These are phyloP conservation scores for Limulus polyphemus DNA, from an alignment of 2,888 invertebrate genomes.

Conservation along the genomic window DNA sequence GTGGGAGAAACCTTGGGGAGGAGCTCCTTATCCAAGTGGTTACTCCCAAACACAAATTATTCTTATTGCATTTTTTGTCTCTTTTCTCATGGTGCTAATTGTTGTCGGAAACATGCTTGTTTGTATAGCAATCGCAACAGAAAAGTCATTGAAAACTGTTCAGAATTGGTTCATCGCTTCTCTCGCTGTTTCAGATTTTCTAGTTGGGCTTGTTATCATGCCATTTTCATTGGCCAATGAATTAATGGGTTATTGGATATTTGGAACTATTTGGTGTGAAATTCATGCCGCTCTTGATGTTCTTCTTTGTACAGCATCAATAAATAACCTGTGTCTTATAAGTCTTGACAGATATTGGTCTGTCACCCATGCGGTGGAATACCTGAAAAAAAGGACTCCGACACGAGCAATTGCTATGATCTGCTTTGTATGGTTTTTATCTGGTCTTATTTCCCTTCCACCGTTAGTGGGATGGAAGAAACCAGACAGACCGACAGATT, in stretches of 20 bases:
- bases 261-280: constrained; percentile 92
- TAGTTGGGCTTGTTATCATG: constrained; percentile 87
- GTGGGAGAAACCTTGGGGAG: too few species aligned
- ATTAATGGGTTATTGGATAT: constrained; percentile 97
- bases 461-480: constrained; percentile 91
- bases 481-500: constrained; percentile 23
- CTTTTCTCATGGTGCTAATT: constrained; percentile 85
- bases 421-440: constrained; percentile 83
- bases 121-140: constrained; percentile 89
- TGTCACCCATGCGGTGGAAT: constrained; percentile 84
- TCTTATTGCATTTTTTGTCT: constrained; percentile 76
- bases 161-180: constrained; percentile 98
- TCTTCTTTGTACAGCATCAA: constrained; percentile 84
- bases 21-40: constrained; percentile 59
- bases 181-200: constrained; percentile 87
- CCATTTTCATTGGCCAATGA: constrained; percentile 93
- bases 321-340: constrained; percentile 92
- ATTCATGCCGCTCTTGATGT: constrained; percentile 94
- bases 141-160: constrained; percentile 86
- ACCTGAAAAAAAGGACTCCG: constrained; percentile 83
- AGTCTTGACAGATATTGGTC: constrained; percentile 94
- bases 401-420: constrained; percentile 86
- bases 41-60: constrained; percentile 84
- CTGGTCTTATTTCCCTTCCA: constrained; percentile 86
- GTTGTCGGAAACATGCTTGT: constrained; percentile 94